Evolutionary conservation across 53 echinoderm and acorn worm genomes (phyloP).

Genomic region (Echinarachnius parma): DNA sequence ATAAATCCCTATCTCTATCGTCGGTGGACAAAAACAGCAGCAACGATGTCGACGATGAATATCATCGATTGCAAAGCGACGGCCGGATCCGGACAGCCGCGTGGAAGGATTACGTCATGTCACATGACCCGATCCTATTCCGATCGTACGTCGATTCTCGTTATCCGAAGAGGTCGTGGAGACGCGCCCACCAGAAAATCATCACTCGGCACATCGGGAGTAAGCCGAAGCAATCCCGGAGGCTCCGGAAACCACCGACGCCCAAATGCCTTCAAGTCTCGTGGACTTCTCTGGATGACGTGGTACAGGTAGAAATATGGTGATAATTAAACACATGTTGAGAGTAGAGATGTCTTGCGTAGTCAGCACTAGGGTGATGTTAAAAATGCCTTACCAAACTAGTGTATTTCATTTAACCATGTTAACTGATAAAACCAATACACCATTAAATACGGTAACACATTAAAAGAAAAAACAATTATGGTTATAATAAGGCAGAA

Average conservation of each 20-base stretch:
- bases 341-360: no score
- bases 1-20: background rate
- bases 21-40: no score
- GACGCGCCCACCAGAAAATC: slow-evolving; percentile 17
- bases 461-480: no score
- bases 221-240: background rate
- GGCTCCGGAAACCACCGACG: slow-evolving; percentile 28
- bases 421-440: no score
- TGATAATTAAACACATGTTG: no score
- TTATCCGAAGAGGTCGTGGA: slow-evolving; percentile 32
- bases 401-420: no score
- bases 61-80: no score
- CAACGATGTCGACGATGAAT: background rate
- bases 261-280: slow-evolving; percentile 15
- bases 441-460: no score
- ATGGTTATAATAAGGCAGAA: no score
- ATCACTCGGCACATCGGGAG: background rate
- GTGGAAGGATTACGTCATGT: slow-evolving; percentile 34
- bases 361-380: no score
- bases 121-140: slow-evolving; percentile 33
- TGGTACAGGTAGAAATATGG: slow-evolving; percentile 5
- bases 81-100: slow-evolving; percentile 2
- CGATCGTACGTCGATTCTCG: slow-evolving; percentile 12
- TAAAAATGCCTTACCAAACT: no score
- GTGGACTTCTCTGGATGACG: slow-evolving; percentile 36